Percentiles rank a stretch among this genome's conserved stretches.
These are phyloP conservation scores for Myxocyprinus asiaticus DNA, from an alignment of 2,113 vertebrate genomes.

Conservation along the genomic window DNA sequence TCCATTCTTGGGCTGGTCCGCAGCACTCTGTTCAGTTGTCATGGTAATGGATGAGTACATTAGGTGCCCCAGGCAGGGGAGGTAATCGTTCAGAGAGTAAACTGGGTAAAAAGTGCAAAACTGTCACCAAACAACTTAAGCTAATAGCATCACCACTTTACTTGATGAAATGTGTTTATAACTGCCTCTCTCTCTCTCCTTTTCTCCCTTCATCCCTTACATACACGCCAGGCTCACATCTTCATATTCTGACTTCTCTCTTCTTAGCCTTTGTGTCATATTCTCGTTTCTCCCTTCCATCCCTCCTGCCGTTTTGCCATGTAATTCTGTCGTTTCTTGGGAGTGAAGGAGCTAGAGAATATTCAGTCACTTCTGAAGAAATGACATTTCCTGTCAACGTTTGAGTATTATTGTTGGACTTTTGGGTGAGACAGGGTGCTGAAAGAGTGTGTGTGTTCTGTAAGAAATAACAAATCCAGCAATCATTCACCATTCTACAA, in stretches of 20 bases:
- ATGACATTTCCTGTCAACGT: conserved; percentile 38
- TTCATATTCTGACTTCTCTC: no score
- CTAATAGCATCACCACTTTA: conserved; percentile 42
- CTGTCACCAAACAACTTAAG: conserved; percentile 35
- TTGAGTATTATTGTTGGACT: conserved; percentile 27
- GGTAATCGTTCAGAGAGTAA: conserved; percentile 57
- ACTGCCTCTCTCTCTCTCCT: neutral
- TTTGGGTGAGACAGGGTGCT: conserved; percentile 31
- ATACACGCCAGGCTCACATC: neutral
- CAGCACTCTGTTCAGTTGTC: conserved; percentile 40
- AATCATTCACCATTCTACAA: conserved; percentile 22
- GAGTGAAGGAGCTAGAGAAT: conserved; percentile 22
- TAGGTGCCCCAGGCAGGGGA: conserved; percentile 47
- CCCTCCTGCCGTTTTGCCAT: neutral
- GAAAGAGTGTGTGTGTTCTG: conserved; percentile 35
- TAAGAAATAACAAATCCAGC: conserved; percentile 17
- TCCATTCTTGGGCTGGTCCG: neutral
- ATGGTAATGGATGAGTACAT: conserved; percentile 62
- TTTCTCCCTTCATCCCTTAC: neutral
- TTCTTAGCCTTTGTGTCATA: no score
- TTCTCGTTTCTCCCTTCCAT: neutral
- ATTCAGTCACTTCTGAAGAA: conserved; percentile 34
- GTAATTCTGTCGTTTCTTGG: conserved; percentile 6
- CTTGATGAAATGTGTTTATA: conserved; percentile 40
- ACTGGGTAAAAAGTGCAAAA: conserved; percentile 34